Base-by-base conservation (phyloP, 2,888 invertebrate species). In the Microchrysa polita region DNA sequence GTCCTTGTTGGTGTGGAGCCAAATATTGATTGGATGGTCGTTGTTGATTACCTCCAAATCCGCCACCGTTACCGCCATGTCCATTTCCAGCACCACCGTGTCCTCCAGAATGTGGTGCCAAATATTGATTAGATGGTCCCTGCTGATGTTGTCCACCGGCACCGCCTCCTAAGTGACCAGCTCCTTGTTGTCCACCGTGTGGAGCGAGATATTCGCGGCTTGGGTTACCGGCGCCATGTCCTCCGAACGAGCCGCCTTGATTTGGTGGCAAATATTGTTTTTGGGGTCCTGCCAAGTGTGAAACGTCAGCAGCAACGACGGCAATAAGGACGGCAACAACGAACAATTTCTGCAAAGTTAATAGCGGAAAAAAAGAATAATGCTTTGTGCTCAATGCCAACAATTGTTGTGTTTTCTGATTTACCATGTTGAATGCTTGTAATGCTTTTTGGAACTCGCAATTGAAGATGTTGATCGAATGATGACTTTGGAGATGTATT, bases 281-380 rank as follows among this genome's bases (percentile, higher is more conserved):
- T 14, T 42, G n/a, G 16, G 44, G 44, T 63, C 63, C 42, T 67
- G n/a, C 22, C 27, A 67, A 67, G 22, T 48, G 67, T 9, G 67
- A 67, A 12, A 67, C 67, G 48, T 67, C 67, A 52, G 67, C 67
- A 20, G 52, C 27, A 44, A 44, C 67, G 10, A 52, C 67, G 16
- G 67, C 52, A 22, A 52, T 22, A 14, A 67, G 20, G 23, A 44
- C 22, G 14, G 67, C 67, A 67, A 67, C 23, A 16, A 67, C 23
- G 52, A 67, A 67, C 20, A 52, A 16, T 67, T 67, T 67, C 67
- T 67, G 52, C 14, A 34, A 34, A 34, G n/a, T n/a, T n/a, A n/a
- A n/a, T n/a, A n/a, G 7, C 27, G 27, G 27, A 34, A 34, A 34
- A 34, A 34, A 34, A 34, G 27, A 34, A 34, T 34, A 34, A 34